Evolutionary conservation across 2,888 invertebrate species (phyloP).

Genomic region (Sicus ferrugineus): DNA sequence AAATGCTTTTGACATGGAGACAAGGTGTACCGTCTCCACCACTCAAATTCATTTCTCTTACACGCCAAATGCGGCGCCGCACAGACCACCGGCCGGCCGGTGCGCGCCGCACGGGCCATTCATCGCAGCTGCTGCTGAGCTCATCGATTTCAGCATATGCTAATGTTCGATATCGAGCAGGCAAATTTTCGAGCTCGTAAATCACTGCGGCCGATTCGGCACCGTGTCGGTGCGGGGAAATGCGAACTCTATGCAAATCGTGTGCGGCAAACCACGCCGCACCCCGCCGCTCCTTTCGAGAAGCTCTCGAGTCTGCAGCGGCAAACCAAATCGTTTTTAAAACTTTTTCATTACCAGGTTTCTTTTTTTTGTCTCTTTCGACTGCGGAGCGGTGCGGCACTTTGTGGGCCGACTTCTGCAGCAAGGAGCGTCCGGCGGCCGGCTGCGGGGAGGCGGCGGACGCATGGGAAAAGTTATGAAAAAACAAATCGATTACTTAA

Average conservation of each 20-base stretch:
- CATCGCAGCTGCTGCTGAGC: conserved; percentile 41
- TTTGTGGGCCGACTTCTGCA: background rate
- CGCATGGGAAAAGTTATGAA: background rate
- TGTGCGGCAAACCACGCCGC: background rate
- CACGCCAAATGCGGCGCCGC: background rate
- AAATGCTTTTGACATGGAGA: background rate
- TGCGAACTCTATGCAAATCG: conserved; percentile 34
- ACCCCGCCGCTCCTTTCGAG: background rate
- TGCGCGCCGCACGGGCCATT: conserved; percentile 6
- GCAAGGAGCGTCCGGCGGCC: background rate
- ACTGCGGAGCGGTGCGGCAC: background rate
- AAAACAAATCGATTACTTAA: conserved; percentile 41
- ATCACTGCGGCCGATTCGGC: conserved; percentile 38
- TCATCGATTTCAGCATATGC: conserved; percentile 44
- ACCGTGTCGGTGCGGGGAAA: conserved; percentile 33
- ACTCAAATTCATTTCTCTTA: background rate
- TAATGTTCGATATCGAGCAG: conserved; percentile 40
- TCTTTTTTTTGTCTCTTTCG: background rate
- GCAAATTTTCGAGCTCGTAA: conserved; percentile 44
- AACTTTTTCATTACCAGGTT: too few species aligned
- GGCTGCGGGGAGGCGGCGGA: background rate
- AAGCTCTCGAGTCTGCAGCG: background rate
- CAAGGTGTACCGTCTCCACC: background rate
- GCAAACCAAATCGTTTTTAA: background rate
- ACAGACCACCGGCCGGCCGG: background rate